Evolutionary conservation across 2,888 invertebrate species (phyloP), one percentile per base, ranked within the genome.

Genomic region (Phortica okadai): DNA sequence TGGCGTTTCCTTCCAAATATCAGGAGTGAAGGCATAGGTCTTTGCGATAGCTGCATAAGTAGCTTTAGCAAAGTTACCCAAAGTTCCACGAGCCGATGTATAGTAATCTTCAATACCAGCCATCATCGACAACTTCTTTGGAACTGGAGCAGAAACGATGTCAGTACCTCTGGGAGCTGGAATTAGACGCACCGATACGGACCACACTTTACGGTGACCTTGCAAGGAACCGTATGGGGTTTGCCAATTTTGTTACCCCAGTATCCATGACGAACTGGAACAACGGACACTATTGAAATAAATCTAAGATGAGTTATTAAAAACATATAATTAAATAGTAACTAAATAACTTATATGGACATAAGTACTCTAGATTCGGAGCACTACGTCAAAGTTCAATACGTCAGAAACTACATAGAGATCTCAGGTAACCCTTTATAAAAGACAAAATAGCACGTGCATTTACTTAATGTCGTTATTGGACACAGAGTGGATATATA

Each of bases 161-260:
- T 99, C 99, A 80, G 99, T 99, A 94, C 99, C 99, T 93, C 99
- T 96, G 42, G 99, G 99, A 75, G 99, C 99, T 58, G 99, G 99
- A 90, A 99, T 99, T 89, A 99, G 93, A 89, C 99, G 95, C 88
- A 99, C 99, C 50, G 97, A 96, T 50, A 99, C 99, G 41, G 99
- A 87, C 99, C 99, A 92, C 99, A 99, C 92, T 99, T 99, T 78
- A 99, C 99, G 82, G 99, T 99, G 14, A 99, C 98, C 95, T 99
- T 99, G 95, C 99, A 99, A 75, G 99, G 99, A 58, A 99, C 99
- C 16, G 99, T 99, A 91, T 99, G 99, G 59, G 99, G 99, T 90
- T 97, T 97, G 90, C 99, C 99, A 89, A 99, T 98, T 93, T 99
- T 99, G 94, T 99, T 99, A 91, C 99, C 99, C 99, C 99, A 99